phyloP scores from a whole-genome alignment of 2,888 invertebrate species.

The Leuctra nigra region DNA sequence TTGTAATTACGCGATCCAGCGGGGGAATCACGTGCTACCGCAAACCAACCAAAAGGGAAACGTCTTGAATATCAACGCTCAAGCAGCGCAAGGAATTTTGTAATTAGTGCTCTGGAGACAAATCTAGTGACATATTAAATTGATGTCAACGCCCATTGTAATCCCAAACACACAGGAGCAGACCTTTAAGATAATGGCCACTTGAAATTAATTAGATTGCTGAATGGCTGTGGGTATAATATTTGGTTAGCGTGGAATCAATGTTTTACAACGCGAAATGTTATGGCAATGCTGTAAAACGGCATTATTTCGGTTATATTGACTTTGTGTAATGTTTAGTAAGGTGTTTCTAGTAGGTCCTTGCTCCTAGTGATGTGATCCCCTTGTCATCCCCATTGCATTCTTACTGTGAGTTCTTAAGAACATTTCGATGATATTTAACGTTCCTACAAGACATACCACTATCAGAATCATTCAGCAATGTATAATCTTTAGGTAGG shows the following conservation, averaged over 20 bases:
- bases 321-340: too few species aligned
- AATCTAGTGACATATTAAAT: conserved; percentile 17
- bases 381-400: too few species aligned
- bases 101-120: conserved; percentile 10
- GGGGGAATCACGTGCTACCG: conserved; percentile 3
- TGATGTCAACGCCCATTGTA: conserved; percentile 16
- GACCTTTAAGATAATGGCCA: conserved; percentile 1
- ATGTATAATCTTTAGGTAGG: too few species aligned
- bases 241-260: background rate
- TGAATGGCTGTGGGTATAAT: background rate
- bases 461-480: too few species aligned
- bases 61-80: conserved; percentile 13
- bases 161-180: conserved; percentile 4
- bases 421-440: too few species aligned
- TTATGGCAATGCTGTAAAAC: too few species aligned
- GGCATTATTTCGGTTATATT: too few species aligned
- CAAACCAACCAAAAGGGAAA: conserved; percentile 5
- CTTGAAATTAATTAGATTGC: conserved; percentile 7
- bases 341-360: too few species aligned
- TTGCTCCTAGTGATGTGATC: too few species aligned
- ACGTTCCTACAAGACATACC: too few species aligned
- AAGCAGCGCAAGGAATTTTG: conserved; percentile 8
- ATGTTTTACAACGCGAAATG: too few species aligned
- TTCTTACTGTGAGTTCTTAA: too few species aligned
- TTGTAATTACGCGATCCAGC: conserved; percentile 1